These are phyloP conservation scores for Metalampra italica DNA, from an alignment of 2,888 invertebrate species.

Conservation along the genomic window DNA sequence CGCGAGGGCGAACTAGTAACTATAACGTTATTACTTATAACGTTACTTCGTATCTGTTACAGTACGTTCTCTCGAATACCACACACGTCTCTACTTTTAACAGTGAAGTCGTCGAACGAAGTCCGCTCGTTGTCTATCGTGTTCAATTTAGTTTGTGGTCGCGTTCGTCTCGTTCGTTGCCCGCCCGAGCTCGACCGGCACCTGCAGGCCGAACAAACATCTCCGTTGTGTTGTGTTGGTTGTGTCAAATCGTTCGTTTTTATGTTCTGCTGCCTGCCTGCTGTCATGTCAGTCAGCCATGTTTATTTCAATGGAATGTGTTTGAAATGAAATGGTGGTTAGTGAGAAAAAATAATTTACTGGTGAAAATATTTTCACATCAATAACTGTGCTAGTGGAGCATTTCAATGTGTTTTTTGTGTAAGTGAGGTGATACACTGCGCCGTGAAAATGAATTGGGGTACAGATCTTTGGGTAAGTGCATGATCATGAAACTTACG, in stretches of 20 bases:
- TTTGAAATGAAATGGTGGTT: constrained; percentile 66
- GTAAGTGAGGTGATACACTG: constrained; percentile 61
- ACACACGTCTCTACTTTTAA: too few species aligned
- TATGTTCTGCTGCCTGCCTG: not conserved
- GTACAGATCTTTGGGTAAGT: constrained; percentile 84
- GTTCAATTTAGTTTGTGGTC: too few species aligned
- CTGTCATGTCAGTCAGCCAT: constrained; percentile 64
- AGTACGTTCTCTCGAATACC: too few species aligned
- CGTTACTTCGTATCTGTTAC: too few species aligned
- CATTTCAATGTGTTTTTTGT: constrained; percentile 68
- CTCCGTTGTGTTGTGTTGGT: constrained; percentile 1
- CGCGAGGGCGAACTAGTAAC: too few species aligned
- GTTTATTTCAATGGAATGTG: constrained; percentile 67
- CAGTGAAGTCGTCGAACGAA: too few species aligned
- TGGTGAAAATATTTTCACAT: constrained; percentile 49
- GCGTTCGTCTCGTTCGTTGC: too few species aligned
- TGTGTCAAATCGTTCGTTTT: not conserved
- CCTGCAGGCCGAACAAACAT: too few species aligned
- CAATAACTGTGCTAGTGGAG: constrained; percentile 57
- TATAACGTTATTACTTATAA: too few species aligned
- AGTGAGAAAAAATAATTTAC: constrained; percentile 57
- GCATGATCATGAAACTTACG: constrained; percentile 1
- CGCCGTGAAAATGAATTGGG: constrained; percentile 81
- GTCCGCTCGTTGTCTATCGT: too few species aligned
- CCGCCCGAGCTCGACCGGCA: too few species aligned